Base-by-base conservation (phyloP, 2,113 vertebrate species). In the Caloenas nicobarica region DNA sequence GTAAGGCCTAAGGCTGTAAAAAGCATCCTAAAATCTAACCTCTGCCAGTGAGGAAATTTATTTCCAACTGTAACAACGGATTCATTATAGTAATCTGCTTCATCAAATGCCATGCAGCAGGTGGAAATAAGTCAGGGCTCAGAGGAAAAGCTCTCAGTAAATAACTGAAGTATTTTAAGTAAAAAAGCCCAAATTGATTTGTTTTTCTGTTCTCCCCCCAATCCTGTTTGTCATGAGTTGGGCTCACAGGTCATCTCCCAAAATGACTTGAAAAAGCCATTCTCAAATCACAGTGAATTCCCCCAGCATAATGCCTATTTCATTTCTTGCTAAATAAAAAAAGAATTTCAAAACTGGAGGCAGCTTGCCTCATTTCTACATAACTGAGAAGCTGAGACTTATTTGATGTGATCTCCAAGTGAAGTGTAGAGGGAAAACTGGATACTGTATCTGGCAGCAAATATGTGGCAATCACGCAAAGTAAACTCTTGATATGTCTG, bases 401-500 rank as follows among this genome's bases (percentile, higher is more conserved):
- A 95, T 93, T 97, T 97, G 96, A 97, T 93, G 93, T 91, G 89
- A 93, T 93, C 81, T 97, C 95, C 96, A 97, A 96, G 68, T 46
- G 94, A 85, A 97, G 86, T 48, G 46, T 48, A 91, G 85, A 97
- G 82, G 90, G 93, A 97, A 97, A 98, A 97, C 93, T 97, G 96
- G 94, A 97, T 96, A 95, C 91, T 90, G 57, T 95, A 92, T 97
- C 93, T 98, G 96, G 89, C 88, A 98, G 82, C 57, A 97, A 88
- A 42, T 93, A 81, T 64, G 73, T 96, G 95, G 94, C 93, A 95
- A 88, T 95, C 95, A 95, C 3, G 8, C 93, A 98, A 98, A 98
- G 76, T 88, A 97, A 98, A 98, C 96, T 96, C 88, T 81, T n/a
- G 90, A 96, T 96, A 97, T 61, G 77, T 88, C 93, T 96, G 38